phyloP scores from a whole-genome alignment of 2,888 invertebrate species.

The Heliothis peltigera region DNA sequence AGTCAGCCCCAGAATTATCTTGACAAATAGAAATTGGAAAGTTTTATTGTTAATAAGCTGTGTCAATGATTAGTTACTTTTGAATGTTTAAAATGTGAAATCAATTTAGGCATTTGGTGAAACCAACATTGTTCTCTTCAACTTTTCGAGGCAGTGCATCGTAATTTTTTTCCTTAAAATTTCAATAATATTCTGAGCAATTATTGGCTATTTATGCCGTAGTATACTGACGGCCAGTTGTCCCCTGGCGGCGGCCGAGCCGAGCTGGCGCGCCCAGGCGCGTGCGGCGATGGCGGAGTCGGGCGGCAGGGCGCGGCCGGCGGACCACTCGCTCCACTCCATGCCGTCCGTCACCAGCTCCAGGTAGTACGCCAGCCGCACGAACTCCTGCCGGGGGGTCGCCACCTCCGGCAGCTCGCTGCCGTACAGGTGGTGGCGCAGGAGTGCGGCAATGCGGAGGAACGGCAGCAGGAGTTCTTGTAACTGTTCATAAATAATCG shows the following conservation, averaged over 20 bases:
- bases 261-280: conserved; percentile 77
- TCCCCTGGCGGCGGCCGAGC: conserved; percentile 73
- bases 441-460: conserved; percentile 94
- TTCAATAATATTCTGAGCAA: too few species aligned
- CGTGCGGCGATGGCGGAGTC: conserved; percentile 61
- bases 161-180: too few species aligned
- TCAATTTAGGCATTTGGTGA: too few species aligned
- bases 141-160: too few species aligned
- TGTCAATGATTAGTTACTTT: too few species aligned
- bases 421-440: conserved; percentile 95
- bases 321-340: conserved; percentile 70
- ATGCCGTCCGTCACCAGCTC: conserved; percentile 88
- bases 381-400: conserved; percentile 93
- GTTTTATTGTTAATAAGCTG: too few species aligned
- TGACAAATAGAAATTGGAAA: too few species aligned
- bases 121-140: too few species aligned
- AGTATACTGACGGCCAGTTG: conserved; percentile 77
- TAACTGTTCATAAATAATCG: conserved; percentile 91
- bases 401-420: conserved; percentile 92
- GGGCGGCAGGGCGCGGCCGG: conserved; percentile 66
- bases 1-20: too few species aligned
- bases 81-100: too few species aligned
- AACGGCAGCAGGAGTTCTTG: conserved; percentile 95
- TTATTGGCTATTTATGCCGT: too few species aligned
- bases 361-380: conserved; percentile 93